Percentiles rank a stretch among this genome's conserved stretches.
These are phyloP conservation scores for Eurytoma californica DNA, from an alignment of 2,888 invertebrate genomes.

Conservation along the genomic window DNA sequence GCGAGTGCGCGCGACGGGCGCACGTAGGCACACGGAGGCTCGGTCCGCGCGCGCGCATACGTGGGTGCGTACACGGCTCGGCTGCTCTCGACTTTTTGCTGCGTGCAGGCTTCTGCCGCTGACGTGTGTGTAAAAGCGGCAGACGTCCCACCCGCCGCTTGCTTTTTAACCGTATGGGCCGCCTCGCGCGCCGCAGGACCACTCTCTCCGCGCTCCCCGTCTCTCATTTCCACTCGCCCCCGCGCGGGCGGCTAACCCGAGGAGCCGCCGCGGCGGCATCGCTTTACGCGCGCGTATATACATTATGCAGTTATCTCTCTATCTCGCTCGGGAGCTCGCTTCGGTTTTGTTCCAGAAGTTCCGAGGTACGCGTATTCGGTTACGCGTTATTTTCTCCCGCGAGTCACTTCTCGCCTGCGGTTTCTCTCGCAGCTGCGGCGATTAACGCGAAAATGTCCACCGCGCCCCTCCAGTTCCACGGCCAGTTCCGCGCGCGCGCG, in stretches of 20 bases:
- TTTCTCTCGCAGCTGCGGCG: slow-evolving; percentile 18
- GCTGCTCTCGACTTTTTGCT: slow-evolving; percentile 26
- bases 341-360: slow-evolving; percentile 35
- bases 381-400: slow-evolving; percentile 15
- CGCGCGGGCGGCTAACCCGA: neutral
- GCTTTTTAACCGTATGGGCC: slow-evolving; percentile 25
- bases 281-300: neutral
- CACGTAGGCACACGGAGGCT: neutral
- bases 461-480: neutral
- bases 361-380: slow-evolving; percentile 26
- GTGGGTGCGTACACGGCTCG: neutral
- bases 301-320: slow-evolving; percentile 32
- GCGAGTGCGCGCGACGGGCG: neutral
- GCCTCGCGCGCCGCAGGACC: neutral
- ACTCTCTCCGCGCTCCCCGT: slow-evolving; percentile 10
- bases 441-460: slow-evolving; percentile 30
- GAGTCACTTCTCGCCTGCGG: neutral
- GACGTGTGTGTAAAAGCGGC: slow-evolving; percentile 22
- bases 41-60: neutral
- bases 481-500: neutral
- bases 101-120: slow-evolving; percentile 23
- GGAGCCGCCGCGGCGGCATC: neutral
- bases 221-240: neutral
- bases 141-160: neutral
- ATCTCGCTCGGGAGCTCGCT: slow-evolving; percentile 5